Evolutionary conservation across 2,888 invertebrate genomes (phyloP), one percentile per base, ranked within the genome.

Genomic region (Pheosia gnoma): DNA sequence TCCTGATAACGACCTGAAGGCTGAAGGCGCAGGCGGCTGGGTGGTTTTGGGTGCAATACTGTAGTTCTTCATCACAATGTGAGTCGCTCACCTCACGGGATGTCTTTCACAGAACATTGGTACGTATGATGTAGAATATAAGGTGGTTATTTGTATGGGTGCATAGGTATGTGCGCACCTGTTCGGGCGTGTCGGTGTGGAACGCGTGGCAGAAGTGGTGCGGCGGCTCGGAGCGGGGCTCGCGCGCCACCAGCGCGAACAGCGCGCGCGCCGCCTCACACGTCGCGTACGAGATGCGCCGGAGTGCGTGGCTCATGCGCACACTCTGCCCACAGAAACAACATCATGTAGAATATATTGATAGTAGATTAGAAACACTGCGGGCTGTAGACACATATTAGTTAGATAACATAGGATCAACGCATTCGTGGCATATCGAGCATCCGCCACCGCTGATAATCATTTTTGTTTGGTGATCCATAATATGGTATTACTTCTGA

Each of bases 141-240:
- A 43, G 43, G 43, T 8, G 9, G 43, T 43, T 43, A 41, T 41
- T 45, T 10, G 10, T 45, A 45, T 10, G 25, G 25, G 25, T 25
- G 45, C 10, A 45, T 9, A 41, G 41, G 7, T 8, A 8, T 45
- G 45, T 3, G 82, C 25, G 25, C 25, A 97, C 97, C 96, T 97
- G 96, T 88, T 96, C 95, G 64, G 97, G 94, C 82, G 96, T 95
- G 82, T 95, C 95, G 65, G 97, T 96, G 84, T 96, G 94, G 91
- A 97, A 97, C 67, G 96, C 96, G 94, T 97, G 97, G 91, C 97
- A 97, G 91, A 96, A 97, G 90, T 97, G 97, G 94, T 95, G 62
- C 95, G 96, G 90, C 95, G 96, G 81, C 95, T 92, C 85, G 70
- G 80, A 74, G 80, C 89, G 87, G 68, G 91, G 90, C 86, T 88